Base-by-base conservation (phyloP, 2,113 vertebrate genomes). In the Nycticebus coucang region DNA sequence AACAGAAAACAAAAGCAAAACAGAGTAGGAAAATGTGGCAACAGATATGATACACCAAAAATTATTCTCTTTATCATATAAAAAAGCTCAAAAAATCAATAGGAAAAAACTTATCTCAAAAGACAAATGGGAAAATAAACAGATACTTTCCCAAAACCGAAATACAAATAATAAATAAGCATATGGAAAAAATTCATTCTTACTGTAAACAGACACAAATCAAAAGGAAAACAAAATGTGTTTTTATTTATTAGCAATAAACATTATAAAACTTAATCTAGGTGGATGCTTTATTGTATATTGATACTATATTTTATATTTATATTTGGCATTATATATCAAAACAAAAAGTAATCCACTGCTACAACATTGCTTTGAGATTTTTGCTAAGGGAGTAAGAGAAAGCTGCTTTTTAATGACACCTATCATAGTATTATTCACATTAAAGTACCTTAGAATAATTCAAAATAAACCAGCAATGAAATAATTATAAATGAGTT, bases 331-430 rank as follows among this genome's bases (percentile, higher is more conserved):
- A 77, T n/a, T 79, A 59, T 37, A 50, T 55, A 84, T 10, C 19
- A 90, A 69, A 77, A 89, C 28, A 91, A 82, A 85, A 82, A 41
- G 53, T 53, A 71, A 60, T 62, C 7, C 13, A 72, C 22, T 28
- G 18, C 15, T 7, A 64, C n/a, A 77, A 64, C 5, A 87, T 26
- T 57, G 2, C 87, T 83, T 80, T 62, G 50, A 91, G 4, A 91
- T 81, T 91, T 41, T 81, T 77, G 35, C 41, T 37, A 45, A 94
- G n/a, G 14, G 93, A 94, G 74, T 89, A 89, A 45, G 64, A 92
- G 15, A 83, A 79, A 91, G 64, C 1, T 18, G 28, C 69, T 69
- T 72, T 55, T 18, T 37, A 53, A 1, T 12, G 28, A 35, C 33
- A 7, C 8, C 2, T 7, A 60, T 72, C 14, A 55, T 2, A 87